Conservation (phyloP, 2,888 invertebrate species). For the Cantharis flavilabris region DNA sequence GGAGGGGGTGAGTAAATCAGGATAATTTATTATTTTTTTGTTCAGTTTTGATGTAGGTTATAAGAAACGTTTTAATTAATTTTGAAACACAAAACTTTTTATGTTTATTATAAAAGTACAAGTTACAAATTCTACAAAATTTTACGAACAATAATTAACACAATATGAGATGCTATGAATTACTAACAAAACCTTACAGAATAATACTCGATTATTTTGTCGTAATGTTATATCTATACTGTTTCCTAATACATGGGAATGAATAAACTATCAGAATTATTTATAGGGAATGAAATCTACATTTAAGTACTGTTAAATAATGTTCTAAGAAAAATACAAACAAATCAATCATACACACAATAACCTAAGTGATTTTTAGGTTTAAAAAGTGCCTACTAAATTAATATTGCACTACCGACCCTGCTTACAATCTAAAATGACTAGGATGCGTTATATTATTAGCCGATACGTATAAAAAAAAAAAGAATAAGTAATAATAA, state of each 20-base stretch:
- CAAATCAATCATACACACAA: slow-evolving; percentile 11
- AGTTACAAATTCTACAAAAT: slow-evolving; percentile 26
- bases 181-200: background rate
- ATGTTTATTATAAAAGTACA: slow-evolving; percentile 28
- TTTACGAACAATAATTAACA: slow-evolving; percentile 7
- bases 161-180: background rate
- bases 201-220: background rate
- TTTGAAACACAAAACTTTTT: background rate
- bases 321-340: background rate
- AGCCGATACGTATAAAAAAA: slow-evolving; percentile 49
- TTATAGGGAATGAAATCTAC: slow-evolving; percentile 25
- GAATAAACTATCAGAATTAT: slow-evolving; percentile 17
- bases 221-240: background rate
- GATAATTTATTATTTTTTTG: no score
- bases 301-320: slow-evolving; percentile 5
- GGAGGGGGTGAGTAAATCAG: no score
- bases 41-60: background rate
- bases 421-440: slow-evolving; percentile 40
- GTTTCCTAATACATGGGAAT: slow-evolving; percentile 17
- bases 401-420: slow-evolving; percentile 27
- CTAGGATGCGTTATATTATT: slow-evolving; percentile 53
- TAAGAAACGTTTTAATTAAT: background rate
- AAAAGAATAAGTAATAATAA: slow-evolving; percentile 34
- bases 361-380: background rate
- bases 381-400: background rate